Percentiles rank a stretch among this genome's conserved stretches.
Conservation (phyloP, 2,113 vertebrate genomes). For the Solea solea region DNA sequence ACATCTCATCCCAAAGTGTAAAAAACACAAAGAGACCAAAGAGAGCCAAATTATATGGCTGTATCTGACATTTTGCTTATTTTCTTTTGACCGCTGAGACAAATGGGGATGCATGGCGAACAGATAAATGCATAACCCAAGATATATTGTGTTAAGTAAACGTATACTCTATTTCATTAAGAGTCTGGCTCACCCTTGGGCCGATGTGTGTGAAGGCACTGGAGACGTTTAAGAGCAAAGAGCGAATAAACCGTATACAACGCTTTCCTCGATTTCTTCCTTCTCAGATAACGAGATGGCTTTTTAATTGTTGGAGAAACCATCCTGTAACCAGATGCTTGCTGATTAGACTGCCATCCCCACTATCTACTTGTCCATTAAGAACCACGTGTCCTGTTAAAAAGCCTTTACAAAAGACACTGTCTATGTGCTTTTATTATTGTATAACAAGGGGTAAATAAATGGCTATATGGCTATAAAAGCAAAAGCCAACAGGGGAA, state of each 20-base stretch:
- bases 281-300: constrained; percentile 9
- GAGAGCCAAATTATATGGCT: background rate
- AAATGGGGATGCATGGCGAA: constrained; percentile 6
- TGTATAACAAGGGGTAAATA: background rate
- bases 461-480: background rate
- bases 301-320: constrained; percentile 1
- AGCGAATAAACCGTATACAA: background rate
- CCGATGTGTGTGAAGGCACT: too few relatives aligned
- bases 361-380: background rate
- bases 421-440: background rate
- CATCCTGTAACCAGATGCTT: background rate
- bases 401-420: background rate
- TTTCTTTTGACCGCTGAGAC: background rate
- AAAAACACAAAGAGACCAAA: too few relatives aligned
- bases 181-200: background rate
- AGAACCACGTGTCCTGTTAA: constrained; percentile 2
- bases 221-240: background rate
- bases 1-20: too few relatives aligned
- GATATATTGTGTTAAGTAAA: too few relatives aligned
- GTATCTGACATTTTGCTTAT: background rate
- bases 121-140: constrained; percentile 31
- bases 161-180: background rate
- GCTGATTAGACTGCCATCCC: constrained; percentile 3
- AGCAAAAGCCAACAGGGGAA: background rate
- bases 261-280: background rate